Conservation (phyloP, 2,113 vertebrate genomes). For the Osmerus eperlanus region DNA sequence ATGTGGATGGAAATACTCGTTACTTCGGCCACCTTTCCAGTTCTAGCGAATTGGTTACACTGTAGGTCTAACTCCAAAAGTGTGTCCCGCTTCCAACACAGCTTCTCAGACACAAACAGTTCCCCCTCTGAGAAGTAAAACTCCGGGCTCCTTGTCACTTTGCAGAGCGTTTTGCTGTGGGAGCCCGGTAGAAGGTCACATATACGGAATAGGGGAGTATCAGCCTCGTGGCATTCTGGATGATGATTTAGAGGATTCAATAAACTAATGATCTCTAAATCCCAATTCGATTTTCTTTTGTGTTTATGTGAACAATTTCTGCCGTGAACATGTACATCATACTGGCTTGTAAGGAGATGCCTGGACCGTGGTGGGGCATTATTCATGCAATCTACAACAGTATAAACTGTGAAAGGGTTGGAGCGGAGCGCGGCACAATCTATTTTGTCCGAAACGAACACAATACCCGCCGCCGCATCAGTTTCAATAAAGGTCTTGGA, state of each 20-base stretch:
- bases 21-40: slow-evolving; percentile 13
- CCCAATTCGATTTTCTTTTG: slow-evolving; percentile 58
- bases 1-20: slow-evolving; percentile 56
- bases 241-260: slow-evolving; percentile 29
- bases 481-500: slow-evolving; percentile 56
- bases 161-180: slow-evolving; percentile 47
- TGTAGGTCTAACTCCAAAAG: slow-evolving; percentile 60
- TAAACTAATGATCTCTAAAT: slow-evolving; percentile 70
- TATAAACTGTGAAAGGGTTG: slow-evolving; percentile 71
- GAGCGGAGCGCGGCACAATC: slow-evolving; percentile 55
- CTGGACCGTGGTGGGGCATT: slow-evolving; percentile 44
- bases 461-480: slow-evolving; percentile 48
- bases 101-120: slow-evolving; percentile 64
- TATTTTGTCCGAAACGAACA: slow-evolving; percentile 56
- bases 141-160: slow-evolving; percentile 43
- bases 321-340: slow-evolving; percentile 71
- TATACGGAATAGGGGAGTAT: slow-evolving; percentile 57
- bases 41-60: slow-evolving; percentile 55
- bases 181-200: slow-evolving; percentile 61
- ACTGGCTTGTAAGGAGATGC: slow-evolving; percentile 67
- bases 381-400: slow-evolving; percentile 61
- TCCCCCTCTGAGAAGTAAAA: slow-evolving; percentile 65
- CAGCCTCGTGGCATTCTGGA: slow-evolving; percentile 53
- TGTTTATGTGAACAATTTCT: slow-evolving; percentile 62
- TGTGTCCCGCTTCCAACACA: slow-evolving; percentile 65